Conservation (phyloP, 2,888 invertebrate genomes). For the Phania funesta region DNA sequence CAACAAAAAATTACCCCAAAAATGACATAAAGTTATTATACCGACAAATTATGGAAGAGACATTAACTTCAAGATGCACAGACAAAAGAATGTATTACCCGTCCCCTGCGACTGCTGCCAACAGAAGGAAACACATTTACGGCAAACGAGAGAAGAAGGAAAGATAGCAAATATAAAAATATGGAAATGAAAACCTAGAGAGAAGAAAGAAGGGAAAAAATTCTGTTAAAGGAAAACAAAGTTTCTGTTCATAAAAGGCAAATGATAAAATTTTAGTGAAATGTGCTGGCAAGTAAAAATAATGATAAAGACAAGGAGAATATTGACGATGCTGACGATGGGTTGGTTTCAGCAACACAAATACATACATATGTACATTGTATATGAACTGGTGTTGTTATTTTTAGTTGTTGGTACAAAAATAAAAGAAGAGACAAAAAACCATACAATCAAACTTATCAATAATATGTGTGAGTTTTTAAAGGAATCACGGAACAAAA, state of each 20-base stretch:
- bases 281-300: not conserved
- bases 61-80: not conserved
- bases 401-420: constrained; percentile 16
- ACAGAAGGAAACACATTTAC: not conserved
- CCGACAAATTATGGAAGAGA: constrained; percentile 23
- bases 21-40: constrained; percentile 29
- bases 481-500: not conserved
- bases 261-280: not conserved
- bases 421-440: not conserved
- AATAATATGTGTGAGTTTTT: constrained; percentile 23
- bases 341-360: constrained; percentile 8
- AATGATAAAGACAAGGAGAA: constrained; percentile 4
- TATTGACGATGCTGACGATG: constrained; percentile 15
- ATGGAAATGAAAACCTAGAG: not conserved
- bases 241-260: constrained; percentile 1
- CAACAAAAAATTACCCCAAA: not conserved
- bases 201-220: not conserved
- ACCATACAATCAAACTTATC: constrained; percentile 13
- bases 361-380: constrained; percentile 20
- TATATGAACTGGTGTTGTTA: constrained; percentile 38
- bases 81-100: constrained; percentile 12
- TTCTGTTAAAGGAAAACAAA: constrained; percentile 10
- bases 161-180: constrained; percentile 3
- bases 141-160: not conserved
- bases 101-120: not conserved